Evolutionary conservation across 2,888 invertebrate genomes (phyloP).

Genomic region (Metalampra italica): DNA sequence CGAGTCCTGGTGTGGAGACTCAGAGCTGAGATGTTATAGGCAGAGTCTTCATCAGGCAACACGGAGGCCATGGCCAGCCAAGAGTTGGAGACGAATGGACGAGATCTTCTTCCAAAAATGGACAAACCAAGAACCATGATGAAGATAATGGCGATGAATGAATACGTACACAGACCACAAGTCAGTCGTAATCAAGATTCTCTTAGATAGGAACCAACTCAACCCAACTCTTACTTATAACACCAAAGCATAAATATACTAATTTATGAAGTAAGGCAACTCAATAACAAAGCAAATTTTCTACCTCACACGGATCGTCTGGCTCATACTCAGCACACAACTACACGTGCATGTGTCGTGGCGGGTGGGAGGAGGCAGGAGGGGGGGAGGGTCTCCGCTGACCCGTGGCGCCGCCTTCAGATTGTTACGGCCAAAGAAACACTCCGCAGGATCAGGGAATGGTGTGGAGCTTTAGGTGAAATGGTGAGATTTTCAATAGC

Average conservation of each 20-base stretch:
- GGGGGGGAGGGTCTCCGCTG: slow-evolving; percentile 55
- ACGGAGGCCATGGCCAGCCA: no score
- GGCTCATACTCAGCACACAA: slow-evolving; percentile 23
- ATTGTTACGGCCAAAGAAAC: slow-evolving; percentile 76
- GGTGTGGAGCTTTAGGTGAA: slow-evolving; percentile 24
- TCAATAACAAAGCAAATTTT: slow-evolving; percentile 35
- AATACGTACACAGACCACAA: no score
- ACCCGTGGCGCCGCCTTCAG: slow-evolving; percentile 75
- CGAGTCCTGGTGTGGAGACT: no score
- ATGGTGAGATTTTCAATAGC: background rate
- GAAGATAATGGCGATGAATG: no score
- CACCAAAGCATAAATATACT: background rate
- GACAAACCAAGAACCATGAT: no score
- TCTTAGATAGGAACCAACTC: no score
- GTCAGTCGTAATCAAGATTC: no score
- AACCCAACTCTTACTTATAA: background rate
- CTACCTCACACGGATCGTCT: slow-evolving; percentile 32
- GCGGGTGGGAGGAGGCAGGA: slow-evolving; percentile 11
- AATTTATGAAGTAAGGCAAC: background rate
- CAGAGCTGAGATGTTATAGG: no score
- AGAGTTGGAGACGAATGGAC: no score
- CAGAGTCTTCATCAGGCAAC: no score
- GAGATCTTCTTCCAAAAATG: no score
- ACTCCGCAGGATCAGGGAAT: slow-evolving; percentile 39
- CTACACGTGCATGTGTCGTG: slow-evolving; percentile 21